Conservation (phyloP, 2,888 invertebrate genomes). For the Erebia aethiops region DNA sequence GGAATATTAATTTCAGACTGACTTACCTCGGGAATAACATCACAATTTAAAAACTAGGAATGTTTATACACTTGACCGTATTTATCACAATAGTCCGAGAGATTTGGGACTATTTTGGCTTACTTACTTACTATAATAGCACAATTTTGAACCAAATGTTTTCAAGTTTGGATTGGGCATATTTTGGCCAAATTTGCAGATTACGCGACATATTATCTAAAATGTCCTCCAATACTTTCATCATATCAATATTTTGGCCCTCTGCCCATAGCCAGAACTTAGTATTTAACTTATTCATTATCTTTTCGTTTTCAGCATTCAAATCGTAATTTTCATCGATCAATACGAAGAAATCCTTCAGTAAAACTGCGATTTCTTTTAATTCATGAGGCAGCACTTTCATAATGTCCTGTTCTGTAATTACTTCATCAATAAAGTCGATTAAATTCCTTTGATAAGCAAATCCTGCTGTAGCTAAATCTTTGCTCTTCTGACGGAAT, state of each 20-base stretch:
- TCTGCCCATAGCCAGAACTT: slow-evolving; percentile 39
- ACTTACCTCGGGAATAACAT: too few species aligned
- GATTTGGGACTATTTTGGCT: background rate
- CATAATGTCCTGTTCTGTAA: slow-evolving; percentile 50
- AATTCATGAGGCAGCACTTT: slow-evolving; percentile 44
- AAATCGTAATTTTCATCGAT: slow-evolving; percentile 54
- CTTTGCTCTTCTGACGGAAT: slow-evolving; percentile 48
- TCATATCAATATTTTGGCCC: slow-evolving; percentile 25
- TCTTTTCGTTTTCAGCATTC: slow-evolving; percentile 43
- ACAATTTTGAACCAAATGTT: slow-evolving; percentile 45
- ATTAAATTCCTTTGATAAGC: slow-evolving; percentile 52
- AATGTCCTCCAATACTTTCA: slow-evolving; percentile 44
- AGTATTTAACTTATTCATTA: slow-evolving; percentile 48
- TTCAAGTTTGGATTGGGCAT: slow-evolving; percentile 49
- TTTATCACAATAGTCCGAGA: too few species aligned
- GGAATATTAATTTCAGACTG: too few species aligned
- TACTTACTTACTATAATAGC: background rate
- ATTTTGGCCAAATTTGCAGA: slow-evolving; percentile 52
- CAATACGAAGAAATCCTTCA: slow-evolving; percentile 47
- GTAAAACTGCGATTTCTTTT: slow-evolving; percentile 44
- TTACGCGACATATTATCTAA: slow-evolving; percentile 53
- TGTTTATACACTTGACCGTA: too few species aligned
- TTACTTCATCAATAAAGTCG: slow-evolving; percentile 57
- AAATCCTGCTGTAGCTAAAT: slow-evolving; percentile 43
- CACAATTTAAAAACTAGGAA: too few species aligned